phyloP scores from a whole-genome alignment of 2,797 vertebrate genomes.

The Australoheros facetus region DNA sequence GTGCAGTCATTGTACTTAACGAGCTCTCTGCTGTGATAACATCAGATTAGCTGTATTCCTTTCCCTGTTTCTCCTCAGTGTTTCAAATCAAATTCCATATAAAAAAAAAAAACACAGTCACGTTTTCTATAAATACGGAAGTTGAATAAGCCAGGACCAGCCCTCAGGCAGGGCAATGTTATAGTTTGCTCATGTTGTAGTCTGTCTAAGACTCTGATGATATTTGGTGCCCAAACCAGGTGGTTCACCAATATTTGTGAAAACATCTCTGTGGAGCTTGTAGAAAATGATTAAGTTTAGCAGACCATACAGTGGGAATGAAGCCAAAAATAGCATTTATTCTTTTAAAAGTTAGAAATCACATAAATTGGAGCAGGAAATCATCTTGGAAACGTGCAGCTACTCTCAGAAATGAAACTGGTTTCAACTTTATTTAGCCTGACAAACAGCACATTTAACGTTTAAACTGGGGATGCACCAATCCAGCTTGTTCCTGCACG shows the following conservation, averaged over 20 bases:
- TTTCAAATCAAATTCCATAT: background rate
- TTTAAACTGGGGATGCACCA: background rate
- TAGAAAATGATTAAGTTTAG: background rate
- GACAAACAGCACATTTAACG: too few relatives aligned
- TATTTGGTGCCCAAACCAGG: background rate
- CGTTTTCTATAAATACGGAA: background rate
- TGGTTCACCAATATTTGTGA: background rate
- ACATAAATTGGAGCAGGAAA: background rate
- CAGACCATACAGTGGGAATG: background rate
- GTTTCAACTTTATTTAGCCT: too few relatives aligned
- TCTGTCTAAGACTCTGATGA: background rate
- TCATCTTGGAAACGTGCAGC: too few relatives aligned
- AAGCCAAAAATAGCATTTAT: background rate
- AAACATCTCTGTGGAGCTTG: background rate
- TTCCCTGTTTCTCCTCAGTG: background rate
- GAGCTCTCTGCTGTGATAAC: background rate
- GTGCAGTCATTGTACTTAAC: background rate
- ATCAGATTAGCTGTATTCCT: background rate
- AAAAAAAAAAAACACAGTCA: background rate
- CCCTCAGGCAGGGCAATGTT: background rate
- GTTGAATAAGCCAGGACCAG: background rate
- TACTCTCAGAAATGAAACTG: too few relatives aligned
- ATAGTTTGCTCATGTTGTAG: background rate
- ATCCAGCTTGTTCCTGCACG: background rate
- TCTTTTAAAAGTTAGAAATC: background rate